These are phyloP conservation scores for Solea senegalensis DNA, from an alignment of 2,113 vertebrate species.

Conservation along the genomic window DNA sequence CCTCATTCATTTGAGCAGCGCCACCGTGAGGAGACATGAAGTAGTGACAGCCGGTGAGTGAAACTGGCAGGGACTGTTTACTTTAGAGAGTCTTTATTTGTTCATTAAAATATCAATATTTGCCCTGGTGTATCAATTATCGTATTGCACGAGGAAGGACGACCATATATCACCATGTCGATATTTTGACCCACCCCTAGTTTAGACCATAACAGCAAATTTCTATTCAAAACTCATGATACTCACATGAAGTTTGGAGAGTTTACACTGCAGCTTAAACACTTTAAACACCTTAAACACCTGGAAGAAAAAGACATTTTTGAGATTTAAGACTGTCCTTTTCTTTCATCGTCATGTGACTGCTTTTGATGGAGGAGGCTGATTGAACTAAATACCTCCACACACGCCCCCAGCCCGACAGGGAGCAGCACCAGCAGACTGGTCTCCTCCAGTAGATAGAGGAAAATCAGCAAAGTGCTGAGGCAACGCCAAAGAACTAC, in stretches of 20 bases:
- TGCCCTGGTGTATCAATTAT: too few relatives aligned
- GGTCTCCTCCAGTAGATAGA: slow-evolving; percentile 92
- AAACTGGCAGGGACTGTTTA: too few relatives aligned
- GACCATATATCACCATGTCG: too few relatives aligned
- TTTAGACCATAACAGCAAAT: neutral
- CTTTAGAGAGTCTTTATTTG: too few relatives aligned
- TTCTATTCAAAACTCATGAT: too few relatives aligned
- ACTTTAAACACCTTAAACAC: slow-evolving; percentile 93
- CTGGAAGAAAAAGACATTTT: slow-evolving; percentile 65
- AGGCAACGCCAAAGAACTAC: slow-evolving; percentile 95
- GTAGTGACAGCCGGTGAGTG: too few relatives aligned
- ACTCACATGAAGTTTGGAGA: slow-evolving; percentile 70
- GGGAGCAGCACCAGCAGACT: slow-evolving; percentile 92
- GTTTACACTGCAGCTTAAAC: slow-evolving; percentile 58
- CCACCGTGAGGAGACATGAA: too few relatives aligned
- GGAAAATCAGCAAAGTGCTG: slow-evolving; percentile 92
- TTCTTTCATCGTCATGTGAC: too few relatives aligned
- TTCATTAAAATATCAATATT: too few relatives aligned
- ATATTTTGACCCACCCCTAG: too few relatives aligned
- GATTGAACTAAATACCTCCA: slow-evolving; percentile 82
- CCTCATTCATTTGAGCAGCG: too few relatives aligned
- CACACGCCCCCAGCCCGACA: slow-evolving; percentile 89
- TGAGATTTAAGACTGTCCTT: neutral
- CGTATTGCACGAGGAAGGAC: too few relatives aligned
- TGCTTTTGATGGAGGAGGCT: neutral